Conservation (phyloP, 2,113 vertebrate genomes). For the Anhinga rufa region DNA sequence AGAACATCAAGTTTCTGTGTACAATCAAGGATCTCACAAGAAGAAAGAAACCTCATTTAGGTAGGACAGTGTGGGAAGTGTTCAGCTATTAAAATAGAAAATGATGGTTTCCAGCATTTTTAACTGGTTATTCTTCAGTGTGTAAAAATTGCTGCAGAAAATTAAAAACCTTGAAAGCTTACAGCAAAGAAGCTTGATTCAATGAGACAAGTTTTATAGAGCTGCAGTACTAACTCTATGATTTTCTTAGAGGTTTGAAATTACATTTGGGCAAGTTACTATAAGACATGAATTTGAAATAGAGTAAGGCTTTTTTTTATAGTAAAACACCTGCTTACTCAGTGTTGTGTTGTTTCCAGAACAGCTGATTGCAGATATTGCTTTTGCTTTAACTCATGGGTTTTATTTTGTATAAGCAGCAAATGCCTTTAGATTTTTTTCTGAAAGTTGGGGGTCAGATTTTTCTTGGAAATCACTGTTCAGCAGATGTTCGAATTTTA, state of each 20-base stretch:
- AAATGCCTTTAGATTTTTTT: background rate
- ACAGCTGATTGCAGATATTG: background rate
- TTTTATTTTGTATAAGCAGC: background rate
- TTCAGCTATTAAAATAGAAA: conserved; percentile 31
- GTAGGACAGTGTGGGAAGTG: conserved; percentile 19
- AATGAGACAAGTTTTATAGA: conserved; percentile 29
- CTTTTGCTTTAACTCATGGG: background rate
- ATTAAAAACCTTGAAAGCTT: conserved; percentile 44
- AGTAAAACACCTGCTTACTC: background rate
- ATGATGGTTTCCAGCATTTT: background rate
- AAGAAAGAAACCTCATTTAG: conserved; percentile 23
- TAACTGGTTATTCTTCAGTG: background rate
- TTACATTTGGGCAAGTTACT: conserved; percentile 14
- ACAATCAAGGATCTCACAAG: background rate
- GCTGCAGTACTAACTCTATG: background rate
- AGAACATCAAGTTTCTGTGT: background rate
- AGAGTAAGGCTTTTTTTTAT: background rate
- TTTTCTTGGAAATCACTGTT: background rate
- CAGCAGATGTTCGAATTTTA: background rate
- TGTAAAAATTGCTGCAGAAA: conserved; percentile 30
- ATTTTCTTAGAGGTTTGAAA: conserved; percentile 30
- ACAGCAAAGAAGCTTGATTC: conserved; percentile 4
- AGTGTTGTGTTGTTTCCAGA: background rate
- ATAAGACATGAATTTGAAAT: conserved; percentile 18
- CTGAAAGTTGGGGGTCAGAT: background rate